Evolutionary conservation across 2,113 vertebrate species (phyloP), one percentile per base, ranked within the genome.

Genomic region (Promerops cafer): DNA sequence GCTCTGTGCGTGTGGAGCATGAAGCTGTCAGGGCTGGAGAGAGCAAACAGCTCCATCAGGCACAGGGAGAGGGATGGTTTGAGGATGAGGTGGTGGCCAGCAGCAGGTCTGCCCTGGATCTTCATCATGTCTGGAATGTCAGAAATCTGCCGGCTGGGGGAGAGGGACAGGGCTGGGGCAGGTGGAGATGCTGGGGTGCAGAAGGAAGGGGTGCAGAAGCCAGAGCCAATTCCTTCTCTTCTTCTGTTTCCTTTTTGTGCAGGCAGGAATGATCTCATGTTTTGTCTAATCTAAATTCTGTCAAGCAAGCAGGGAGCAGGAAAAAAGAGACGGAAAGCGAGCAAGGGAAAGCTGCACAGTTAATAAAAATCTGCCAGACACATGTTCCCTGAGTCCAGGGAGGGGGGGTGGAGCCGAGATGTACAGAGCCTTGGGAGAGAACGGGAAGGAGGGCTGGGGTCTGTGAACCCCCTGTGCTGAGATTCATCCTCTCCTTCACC

Each of bases 261-360:
- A 93, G 93, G 94, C 94, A 97, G 97, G 90, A 98, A 97, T 98
- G 98, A 98, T 95, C 97, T 98, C 98, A 98, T 98, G 97, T 98
- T 98, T 97, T 97, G 98, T 98, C 98, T 98, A 97, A 98, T 98
- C 96, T 98, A 97, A 98, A 98, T 98, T 98, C 97, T 98, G 97
- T 98, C 97, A 98, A 98, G 98, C 98, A 98, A 98, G 97, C 96
- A 75, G 89, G 79, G 81, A 91, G 93, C 81, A 88, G 76, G 57
- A 80, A 90, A 90, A 94, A 84, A 94, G 78, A 90, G 83, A 93
- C 1, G 3, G 89, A 90, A 90, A 90, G 76, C 11, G 22, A 89
- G 89, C 89, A 60, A 88, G 87, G 72, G 82, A 77, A 71, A 30
- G 77, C 88, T 96, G 91, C 42, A 70, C 95, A 96, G 97, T 88